Conservation (phyloP, 2,113 vertebrate species). For the Origma solitaria region DNA sequence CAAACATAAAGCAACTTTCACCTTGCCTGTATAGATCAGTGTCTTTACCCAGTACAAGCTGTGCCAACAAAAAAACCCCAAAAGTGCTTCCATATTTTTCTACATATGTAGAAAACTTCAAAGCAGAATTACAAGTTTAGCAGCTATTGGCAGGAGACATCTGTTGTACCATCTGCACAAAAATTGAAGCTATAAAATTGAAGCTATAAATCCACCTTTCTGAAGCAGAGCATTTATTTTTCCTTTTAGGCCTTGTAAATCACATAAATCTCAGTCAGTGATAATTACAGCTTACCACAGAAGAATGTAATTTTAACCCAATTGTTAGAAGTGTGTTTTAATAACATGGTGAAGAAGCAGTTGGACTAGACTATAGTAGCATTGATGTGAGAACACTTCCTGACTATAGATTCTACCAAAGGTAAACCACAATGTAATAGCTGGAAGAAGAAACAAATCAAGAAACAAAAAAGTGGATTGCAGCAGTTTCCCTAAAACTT, state of each 20-base stretch:
- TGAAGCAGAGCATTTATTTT: not conserved
- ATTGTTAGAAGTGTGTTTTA: not conserved
- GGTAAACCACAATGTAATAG: not conserved
- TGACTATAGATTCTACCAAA: not conserved
- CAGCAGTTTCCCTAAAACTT: not conserved
- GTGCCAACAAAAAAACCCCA: not conserved
- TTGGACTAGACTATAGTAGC: not conserved
- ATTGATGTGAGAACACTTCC: not conserved
- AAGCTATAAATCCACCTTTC: not conserved
- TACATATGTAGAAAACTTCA: conserved; percentile 20
- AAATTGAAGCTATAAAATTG: conserved; percentile 7
- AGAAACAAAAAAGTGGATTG: not conserved
- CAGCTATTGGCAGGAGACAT: conserved; percentile 48
- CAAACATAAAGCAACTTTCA: conserved; percentile 11
- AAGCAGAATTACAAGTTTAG: conserved; percentile 25
- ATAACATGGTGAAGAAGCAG: not conserved
- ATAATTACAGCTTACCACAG: not conserved
- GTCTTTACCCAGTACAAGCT: not conserved
- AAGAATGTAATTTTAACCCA: not conserved
- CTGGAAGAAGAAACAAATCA: not conserved
- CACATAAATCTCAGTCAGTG: not conserved
- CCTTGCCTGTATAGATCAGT: not conserved
- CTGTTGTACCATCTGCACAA: conserved; percentile 52
- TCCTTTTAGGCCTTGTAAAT: not conserved
- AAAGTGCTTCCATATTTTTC: not conserved